Percentiles rank a stretch among this genome's conserved stretches.
Conservation (phyloP, 2,797 vertebrate species). For the Myripristis jacobus region DNA sequence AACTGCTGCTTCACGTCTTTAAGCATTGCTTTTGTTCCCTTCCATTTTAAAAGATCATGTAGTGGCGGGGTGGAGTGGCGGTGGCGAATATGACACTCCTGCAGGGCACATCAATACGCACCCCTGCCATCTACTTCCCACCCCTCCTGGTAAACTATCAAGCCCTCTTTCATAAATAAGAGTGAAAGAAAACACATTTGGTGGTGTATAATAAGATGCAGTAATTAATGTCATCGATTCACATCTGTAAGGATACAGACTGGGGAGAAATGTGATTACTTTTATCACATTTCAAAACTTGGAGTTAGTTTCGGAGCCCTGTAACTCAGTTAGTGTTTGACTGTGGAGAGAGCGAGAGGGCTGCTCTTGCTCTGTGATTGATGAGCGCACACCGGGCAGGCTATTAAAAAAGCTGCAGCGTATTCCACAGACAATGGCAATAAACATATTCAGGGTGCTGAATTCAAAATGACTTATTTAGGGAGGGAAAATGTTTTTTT, state of each 20-base stretch:
- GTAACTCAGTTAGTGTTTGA: slow-evolving; percentile 92
- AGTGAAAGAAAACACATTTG: slow-evolving; percentile 90
- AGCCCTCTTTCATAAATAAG: slow-evolving; percentile 91
- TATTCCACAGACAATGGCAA: slow-evolving; percentile 88
- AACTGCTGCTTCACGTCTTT: slow-evolving; percentile 29
- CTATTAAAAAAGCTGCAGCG: slow-evolving; percentile 84
- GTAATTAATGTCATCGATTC: slow-evolving; percentile 99
- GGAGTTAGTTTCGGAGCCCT: slow-evolving; percentile 90
- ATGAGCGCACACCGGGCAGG: slow-evolving; percentile 88
- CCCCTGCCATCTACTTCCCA: slow-evolving; percentile 35
- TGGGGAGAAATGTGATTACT: slow-evolving; percentile 92
- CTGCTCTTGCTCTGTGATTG: slow-evolving; percentile 90
- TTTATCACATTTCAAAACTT: slow-evolving; percentile 98
- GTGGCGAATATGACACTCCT: slow-evolving; percentile 75
- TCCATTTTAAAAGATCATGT: slow-evolving; percentile 51
- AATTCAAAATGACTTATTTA: slow-evolving; percentile 88
- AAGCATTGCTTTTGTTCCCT: slow-evolving; percentile 31
- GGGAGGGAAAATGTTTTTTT: slow-evolving; percentile 74
- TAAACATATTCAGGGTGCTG: slow-evolving; percentile 86
- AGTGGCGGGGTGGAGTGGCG: neutral
- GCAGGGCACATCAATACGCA: slow-evolving; percentile 63
- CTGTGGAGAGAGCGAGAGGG: slow-evolving; percentile 87
- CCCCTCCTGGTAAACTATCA: slow-evolving; percentile 77
- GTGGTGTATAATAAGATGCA: slow-evolving; percentile 91
- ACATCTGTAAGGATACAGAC: slow-evolving; percentile 92